Evolutionary conservation across 2,888 invertebrate species (phyloP).

Genomic region (Pristionchus maxplancki): DNA sequence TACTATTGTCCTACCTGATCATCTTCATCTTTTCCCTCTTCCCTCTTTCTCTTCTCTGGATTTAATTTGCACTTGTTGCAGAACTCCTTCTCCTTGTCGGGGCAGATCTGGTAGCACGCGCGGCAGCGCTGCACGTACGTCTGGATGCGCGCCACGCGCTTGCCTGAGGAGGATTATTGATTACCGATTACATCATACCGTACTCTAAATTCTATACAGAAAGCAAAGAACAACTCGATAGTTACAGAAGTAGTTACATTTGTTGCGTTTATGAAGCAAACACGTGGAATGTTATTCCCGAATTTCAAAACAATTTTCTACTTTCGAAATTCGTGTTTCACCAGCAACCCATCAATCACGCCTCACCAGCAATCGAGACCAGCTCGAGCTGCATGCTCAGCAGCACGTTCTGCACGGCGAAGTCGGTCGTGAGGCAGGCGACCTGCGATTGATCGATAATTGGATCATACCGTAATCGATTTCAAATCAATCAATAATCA

Average conservation of each 20-base stretch:
- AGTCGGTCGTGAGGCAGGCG: constrained; percentile 96
- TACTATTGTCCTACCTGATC: too few species aligned
- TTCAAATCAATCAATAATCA: neutral
- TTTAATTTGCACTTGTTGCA: constrained; percentile 96
- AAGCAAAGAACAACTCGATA: too few species aligned
- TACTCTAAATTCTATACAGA: too few species aligned
- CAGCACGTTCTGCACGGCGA: constrained; percentile 94
- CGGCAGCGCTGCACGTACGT: constrained; percentile 90
- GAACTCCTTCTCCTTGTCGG: constrained; percentile 91
- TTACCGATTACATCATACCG: too few species aligned
- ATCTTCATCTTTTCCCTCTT: too few species aligned
- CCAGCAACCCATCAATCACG: neutral
- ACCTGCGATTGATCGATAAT: constrained; percentile 53
- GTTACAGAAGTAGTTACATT: too few species aligned
- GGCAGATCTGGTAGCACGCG: constrained; percentile 84
- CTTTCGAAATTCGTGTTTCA: neutral
- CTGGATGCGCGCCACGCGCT: constrained; percentile 88
- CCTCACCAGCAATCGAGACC: constrained; percentile 89
- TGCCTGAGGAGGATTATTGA: constrained; percentile 55
- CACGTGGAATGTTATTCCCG: too few species aligned
- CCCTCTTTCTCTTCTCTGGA: too few species aligned
- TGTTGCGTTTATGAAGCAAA: too few species aligned
- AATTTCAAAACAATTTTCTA: too few species aligned
- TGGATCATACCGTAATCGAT: neutral
- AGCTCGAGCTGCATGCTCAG: constrained; percentile 94